phyloP scores from a whole-genome alignment of 2,888 invertebrate genomes.

The Branchellion lobata region DNA sequence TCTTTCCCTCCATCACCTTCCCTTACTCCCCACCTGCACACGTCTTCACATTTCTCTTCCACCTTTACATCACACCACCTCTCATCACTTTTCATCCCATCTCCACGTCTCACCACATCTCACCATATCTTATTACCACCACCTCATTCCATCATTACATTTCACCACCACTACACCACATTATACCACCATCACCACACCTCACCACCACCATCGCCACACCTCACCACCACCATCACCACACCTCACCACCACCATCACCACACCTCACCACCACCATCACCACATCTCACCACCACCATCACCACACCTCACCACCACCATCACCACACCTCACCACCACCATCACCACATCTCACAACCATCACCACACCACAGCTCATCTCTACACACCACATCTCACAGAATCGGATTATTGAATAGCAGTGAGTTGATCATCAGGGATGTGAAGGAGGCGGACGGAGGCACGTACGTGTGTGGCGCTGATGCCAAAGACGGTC shows the following conservation, averaged over 20 bases:
- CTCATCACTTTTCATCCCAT: no score
- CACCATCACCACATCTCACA: no score
- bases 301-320: constrained; percentile 13
- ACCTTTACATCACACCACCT: no score
- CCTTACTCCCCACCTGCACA: no score
- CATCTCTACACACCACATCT: not conserved
- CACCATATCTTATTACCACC: no score
- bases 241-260: not conserved
- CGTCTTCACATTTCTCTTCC: no score
- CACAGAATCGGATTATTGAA: constrained; percentile 44
- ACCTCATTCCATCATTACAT: no score
- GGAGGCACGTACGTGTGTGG: constrained; percentile 52
- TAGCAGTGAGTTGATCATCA: constrained; percentile 51
- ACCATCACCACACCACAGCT: no score
- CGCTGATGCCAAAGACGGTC: constrained; percentile 50
- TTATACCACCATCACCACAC: not conserved
- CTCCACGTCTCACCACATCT: no score
- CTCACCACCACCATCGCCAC: no score
- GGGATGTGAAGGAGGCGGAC: constrained; percentile 48
- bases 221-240: not conserved
- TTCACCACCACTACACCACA: not conserved
- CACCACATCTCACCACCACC: not conserved
- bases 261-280: not conserved
- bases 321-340: constrained; percentile 12
- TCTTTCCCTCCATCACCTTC: no score